Conservation (phyloP, 2,888 invertebrate species). For the Cryptocheilus praepositus region DNA sequence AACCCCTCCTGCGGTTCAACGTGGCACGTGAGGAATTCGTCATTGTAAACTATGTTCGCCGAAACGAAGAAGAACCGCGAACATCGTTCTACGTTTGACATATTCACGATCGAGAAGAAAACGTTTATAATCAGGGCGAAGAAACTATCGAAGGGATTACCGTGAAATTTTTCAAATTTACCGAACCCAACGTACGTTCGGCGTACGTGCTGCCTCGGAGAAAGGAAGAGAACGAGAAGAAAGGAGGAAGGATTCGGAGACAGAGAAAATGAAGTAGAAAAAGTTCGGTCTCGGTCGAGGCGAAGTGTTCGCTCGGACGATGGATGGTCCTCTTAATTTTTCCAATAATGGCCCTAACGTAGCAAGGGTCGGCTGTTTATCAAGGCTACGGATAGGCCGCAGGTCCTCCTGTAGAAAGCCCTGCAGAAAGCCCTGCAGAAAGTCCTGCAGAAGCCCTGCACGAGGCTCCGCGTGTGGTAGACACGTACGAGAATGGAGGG, state of each 20-base stretch:
- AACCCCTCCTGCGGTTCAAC: neutral
- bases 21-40: too few relatives aligned
- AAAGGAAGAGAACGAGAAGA: neutral
- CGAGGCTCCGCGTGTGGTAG: slow-evolving; percentile 27
- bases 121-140: too few relatives aligned
- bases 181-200: too few relatives aligned
- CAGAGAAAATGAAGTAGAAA: slow-evolving; percentile 30
- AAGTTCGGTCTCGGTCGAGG: slow-evolving; percentile 33
- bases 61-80: slow-evolving; percentile 11
- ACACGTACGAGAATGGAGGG: slow-evolving; percentile 20
- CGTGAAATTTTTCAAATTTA: too few relatives aligned
- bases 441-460: slow-evolving; percentile 40
- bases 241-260: slow-evolving; percentile 11
- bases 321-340: slow-evolving; percentile 68
- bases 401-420: slow-evolving; percentile 40
- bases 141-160: too few relatives aligned
- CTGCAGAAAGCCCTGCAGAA: slow-evolving; percentile 36
- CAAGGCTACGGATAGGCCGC: slow-evolving; percentile 53
- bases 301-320: slow-evolving; percentile 41
- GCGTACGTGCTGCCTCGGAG: too few relatives aligned
- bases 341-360: slow-evolving; percentile 64
- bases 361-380: slow-evolving; percentile 63
- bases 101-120: too few relatives aligned
- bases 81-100: slow-evolving; percentile 19
- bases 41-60: too few relatives aligned